Evolutionary conservation across 2,888 invertebrate genomes (phyloP).

Genomic region (Ryuthela nishihirai): DNA sequence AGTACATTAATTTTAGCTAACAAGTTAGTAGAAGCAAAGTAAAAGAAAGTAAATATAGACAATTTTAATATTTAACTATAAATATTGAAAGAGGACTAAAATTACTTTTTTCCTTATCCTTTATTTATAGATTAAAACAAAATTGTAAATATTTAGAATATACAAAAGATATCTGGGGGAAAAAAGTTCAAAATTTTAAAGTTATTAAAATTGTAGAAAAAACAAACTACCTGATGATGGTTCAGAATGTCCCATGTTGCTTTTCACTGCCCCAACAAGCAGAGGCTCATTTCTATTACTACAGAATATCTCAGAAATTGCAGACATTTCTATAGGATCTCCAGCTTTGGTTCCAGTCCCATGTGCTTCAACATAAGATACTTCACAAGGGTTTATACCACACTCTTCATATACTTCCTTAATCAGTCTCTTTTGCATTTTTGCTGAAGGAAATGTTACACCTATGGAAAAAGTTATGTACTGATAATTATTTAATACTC

Average conservation of each 20-base stretch:
- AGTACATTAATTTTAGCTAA: no score
- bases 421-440: slow-evolving; percentile 63
- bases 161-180: no score
- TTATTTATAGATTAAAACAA: no score
- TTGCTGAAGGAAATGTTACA: slow-evolving; percentile 58
- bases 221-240: slow-evolving; percentile 52
- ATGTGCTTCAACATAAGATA: slow-evolving; percentile 93
- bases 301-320: slow-evolving; percentile 88
- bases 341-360: slow-evolving; percentile 98
- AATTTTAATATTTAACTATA: no score
- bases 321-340: slow-evolving; percentile 97
- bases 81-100: no score
- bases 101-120: no score
- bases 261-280: slow-evolving; percentile 92
- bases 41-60: no score
- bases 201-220: no score
- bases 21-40: no score
- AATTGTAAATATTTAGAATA: no score
- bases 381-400: slow-evolving; percentile 73
- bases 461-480: slow-evolving; percentile 47
- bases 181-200: no score
- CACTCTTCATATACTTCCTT: slow-evolving; percentile 79
- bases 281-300: slow-evolving; percentile 72
- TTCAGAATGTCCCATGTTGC: slow-evolving; percentile 98
- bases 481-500: not conserved